Evolutionary conservation across 2,113 vertebrate species (phyloP), one percentile per base, ranked within the genome.

Genomic region (Rhinopomastus cyanomelas): DNA sequence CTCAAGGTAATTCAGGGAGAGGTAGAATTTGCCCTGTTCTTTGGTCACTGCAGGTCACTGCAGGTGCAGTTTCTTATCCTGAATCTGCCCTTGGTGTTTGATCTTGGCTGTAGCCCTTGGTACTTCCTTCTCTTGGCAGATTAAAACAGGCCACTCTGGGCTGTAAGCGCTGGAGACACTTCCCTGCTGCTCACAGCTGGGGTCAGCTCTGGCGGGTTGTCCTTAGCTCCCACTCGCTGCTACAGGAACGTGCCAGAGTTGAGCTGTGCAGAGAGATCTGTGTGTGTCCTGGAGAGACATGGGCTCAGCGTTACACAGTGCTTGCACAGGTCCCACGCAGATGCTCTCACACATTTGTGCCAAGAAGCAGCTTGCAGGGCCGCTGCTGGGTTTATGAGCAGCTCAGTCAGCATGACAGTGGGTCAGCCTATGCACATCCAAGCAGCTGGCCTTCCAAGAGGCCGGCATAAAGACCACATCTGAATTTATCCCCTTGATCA

Each of bases 291-390:
- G 29, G 36, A 0, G 4, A 36, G 51, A n/a, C 17, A 10, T 36
- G 34, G 48, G 14, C 16, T n/a, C 44, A 16, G 25, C 62, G 72
- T 36, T 32, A 13, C 32, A 11, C 0, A 0, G 20, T 19, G 46
- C 67, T 37, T 53, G 37, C 56, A 20, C n/a, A 36, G 34, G 8
- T 22, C 65, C 49, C 49, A 6, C 19, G 27, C 0, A 0, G 55
- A 23, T 4, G 0, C 1, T 6, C 48, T 72, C 3, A 0, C 39
- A 11, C 20, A 0, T 6, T 14, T 10, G 64, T 48, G 87, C 48
- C 26, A 36, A 17, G 53, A 27, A 75, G 86, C 73, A 64, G n/a
- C 48, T 59, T 27, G 34, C 23, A 66, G 81, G 81, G 56, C 17
- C 34, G 22, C 46, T 44, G 29, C 73, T 3, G 3, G 30, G 8